Evolutionary conservation across 53 echinoderm and acorn worm genomes (phyloP).

Genomic region (Luidia sarsii): DNA sequence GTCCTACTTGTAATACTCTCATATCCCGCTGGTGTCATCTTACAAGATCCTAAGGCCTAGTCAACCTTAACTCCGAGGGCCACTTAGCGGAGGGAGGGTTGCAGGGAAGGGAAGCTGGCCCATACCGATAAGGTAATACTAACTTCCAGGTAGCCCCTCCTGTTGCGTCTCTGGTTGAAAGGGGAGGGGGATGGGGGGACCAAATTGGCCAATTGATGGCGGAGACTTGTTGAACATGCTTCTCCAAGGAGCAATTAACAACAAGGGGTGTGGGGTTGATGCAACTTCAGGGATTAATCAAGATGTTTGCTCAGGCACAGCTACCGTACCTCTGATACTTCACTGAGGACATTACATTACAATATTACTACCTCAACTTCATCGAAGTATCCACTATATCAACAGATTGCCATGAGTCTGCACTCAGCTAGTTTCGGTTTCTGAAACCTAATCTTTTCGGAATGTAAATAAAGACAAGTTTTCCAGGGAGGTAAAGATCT

Average conservation of each 20-base stretch:
- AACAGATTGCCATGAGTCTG: too few relatives aligned
- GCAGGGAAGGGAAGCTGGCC: constrained; percentile 4
- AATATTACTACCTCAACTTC: too few relatives aligned
- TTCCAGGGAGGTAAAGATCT: too few relatives aligned
- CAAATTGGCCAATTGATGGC: constrained; percentile 10
- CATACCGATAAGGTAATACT: constrained; percentile 44
- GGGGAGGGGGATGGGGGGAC: too few relatives aligned
- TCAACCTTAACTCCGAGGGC: constrained; percentile 43
- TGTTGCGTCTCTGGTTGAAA: too few relatives aligned
- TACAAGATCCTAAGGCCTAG: constrained; percentile 46
- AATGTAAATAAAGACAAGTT: too few relatives aligned
- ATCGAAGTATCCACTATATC: too few relatives aligned
- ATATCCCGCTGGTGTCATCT: constrained; percentile 51
- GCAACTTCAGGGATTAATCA: constrained; percentile 7
- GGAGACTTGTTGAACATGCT: not conserved
- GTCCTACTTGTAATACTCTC: constrained; percentile 44
- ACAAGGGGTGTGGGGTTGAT: not conserved
- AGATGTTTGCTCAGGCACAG: constrained; percentile 18
- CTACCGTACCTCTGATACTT: too few relatives aligned
- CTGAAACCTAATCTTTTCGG: too few relatives aligned
- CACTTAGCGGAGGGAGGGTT: constrained; percentile 26
- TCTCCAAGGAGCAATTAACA: constrained; percentile 26
- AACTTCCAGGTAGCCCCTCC: constrained; percentile 52
- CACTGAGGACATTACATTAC: too few relatives aligned
- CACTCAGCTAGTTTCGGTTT: too few relatives aligned